A percentile compares a stretch with the other conserved stretches of the same genome.
Conservation (phyloP, 2,888 invertebrate genomes). For the Mythimna lalbum region DNA sequence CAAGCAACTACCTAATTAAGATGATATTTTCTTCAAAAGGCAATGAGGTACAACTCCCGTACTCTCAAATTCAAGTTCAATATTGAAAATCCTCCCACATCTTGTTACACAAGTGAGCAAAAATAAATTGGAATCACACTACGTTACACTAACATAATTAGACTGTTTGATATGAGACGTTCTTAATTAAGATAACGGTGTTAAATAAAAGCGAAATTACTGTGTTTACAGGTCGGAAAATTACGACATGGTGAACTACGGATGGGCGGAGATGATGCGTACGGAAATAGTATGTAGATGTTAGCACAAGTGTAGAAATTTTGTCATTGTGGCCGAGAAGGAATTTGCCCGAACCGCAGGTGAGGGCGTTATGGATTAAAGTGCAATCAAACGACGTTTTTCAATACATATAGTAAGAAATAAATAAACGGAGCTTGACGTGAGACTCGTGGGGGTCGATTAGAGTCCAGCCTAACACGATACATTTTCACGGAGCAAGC, state of each 20-base stretch:
- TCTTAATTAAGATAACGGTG: constrained; percentile 60
- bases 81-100: background rate
- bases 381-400: too few species aligned
- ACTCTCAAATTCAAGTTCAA: constrained; percentile 9
- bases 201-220: constrained; percentile 63
- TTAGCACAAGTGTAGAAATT: too few species aligned
- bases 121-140: constrained; percentile 42
- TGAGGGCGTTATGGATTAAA: too few species aligned
- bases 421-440: too few species aligned
- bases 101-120: background rate
- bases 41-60: constrained; percentile 1
- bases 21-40: constrained; percentile 20
- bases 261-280: background rate
- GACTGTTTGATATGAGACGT: constrained; percentile 46
- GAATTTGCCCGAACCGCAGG: too few species aligned
- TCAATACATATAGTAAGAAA: too few species aligned
- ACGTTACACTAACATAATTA: constrained; percentile 42
- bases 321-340: too few species aligned
- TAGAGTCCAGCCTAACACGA: too few species aligned
- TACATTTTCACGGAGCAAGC: too few species aligned
- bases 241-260: constrained; percentile 63
- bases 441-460: too few species aligned
- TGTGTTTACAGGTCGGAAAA: constrained; percentile 69
- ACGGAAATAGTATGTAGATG: background rate
- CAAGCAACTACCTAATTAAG: constrained; percentile 19